Evolutionary conservation across 2,797 vertebrate genomes (phyloP), one percentile per base, ranked within the genome.

Genomic region (Mormyrus proboscirostris): DNA sequence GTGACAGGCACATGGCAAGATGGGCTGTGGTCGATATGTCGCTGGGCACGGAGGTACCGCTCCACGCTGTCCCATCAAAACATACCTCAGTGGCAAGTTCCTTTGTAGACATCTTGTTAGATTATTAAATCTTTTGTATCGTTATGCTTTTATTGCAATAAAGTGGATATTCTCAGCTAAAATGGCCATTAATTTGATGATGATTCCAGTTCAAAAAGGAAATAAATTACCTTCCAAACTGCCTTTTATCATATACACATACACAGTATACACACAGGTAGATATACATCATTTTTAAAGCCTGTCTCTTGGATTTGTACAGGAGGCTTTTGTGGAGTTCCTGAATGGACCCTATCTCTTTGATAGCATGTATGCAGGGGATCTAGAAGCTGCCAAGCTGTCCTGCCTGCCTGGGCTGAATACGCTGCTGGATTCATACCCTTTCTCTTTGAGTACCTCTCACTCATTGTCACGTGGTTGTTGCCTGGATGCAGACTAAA

Each of bases 291-390:
- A 2, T 2, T 44, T 41, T 79, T 44, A 38, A 79, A 79, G 33
- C 38, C 73, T 47, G 41, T n/a, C 38, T 82, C 76, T 82, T 82
- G 38, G 38, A 47, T 82, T n/a, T 47, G 19, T 47, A 6, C 92
- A 99, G 99, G 91, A 95, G 47, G 97, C 97, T 1, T 99, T 97
- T 88, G 96, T 98, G 1, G 98, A 98, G 92, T 86, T 94, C 93
- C 93, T 99, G 92, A 96, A 98, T 2, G 97, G 96, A 33, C 57
- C 97, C 2, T 90, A 93, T 92, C 95, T 99, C 65, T 98, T 97
- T 89, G 93, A 97, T 87, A 95, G 92, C 94, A 95, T 99, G 96
- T 94, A 96, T 19, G 89, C 91, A 2, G 96, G 96, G 16, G 97
- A 98, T 83, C 65, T 92, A 44, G 96, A 97, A 86, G 95, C 95